Base-by-base conservation (phyloP, 2,888 invertebrate species). In the Crepidodera aurea region DNA sequence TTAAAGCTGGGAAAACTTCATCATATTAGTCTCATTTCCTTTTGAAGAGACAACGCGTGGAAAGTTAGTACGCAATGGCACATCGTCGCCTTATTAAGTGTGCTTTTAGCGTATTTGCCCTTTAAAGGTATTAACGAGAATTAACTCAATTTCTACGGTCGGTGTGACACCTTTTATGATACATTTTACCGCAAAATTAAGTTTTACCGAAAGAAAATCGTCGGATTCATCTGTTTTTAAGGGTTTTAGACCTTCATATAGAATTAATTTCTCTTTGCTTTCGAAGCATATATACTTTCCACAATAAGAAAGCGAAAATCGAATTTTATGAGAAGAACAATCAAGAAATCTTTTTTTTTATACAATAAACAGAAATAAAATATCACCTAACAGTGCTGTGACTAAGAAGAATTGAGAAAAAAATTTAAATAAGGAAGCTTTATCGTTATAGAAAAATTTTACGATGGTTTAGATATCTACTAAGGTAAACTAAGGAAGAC, bases 161-260 rank as follows among this genome's bases (percentile, higher is more conserved):
- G 44, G n/a, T 44, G 25, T 44, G 25, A 44, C 44, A 44, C 44
- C 22, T 22, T 44, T 44, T 44, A 44, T 44, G 44, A 44, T 44
- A 44, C 44, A 22, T 44, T n/a, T n/a, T 44, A 44, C 44, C 22
- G 12, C 19, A 22, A 44, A 44, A 44, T 44, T 44, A 44, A 44
- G 44, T 44, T 44, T 42, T 44, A 22, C n/a, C 22, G 22, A 44
- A 10, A 22, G 44, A 44, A 22, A 44, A 22, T 22, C 44, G 19
- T 44, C 12, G 12, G 22, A n/a, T 22, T 44, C 44, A 44, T 44
- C 16, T 42, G 12, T 44, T 5, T 44, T 44, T 44, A n/a, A 12
- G n/a, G 13, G 25, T 44, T 42, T 16, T 18, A 16, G 42, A 18
- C 6, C 18, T 32, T 32, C 32, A 22, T 22, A 22, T 2, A 6